Evolutionary conservation across 1,140 invertebrate species (phyloP).

Genomic region (Pararge aegeria): DNA sequence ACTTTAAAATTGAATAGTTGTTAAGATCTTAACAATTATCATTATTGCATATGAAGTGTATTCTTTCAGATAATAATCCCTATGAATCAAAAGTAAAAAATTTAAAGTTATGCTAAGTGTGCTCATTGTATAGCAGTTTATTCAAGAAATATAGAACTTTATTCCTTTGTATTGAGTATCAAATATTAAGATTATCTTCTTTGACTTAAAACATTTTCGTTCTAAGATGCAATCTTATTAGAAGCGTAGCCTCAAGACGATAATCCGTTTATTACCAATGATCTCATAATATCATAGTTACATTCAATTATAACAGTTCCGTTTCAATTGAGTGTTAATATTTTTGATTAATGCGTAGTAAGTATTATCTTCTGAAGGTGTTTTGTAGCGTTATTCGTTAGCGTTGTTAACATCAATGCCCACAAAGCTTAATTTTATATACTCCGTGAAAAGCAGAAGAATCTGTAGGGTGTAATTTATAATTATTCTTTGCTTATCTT

Average conservation of each 20-base stretch:
- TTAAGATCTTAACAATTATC: no score
- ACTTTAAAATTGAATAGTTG: no score
- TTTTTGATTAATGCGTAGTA: slow-evolving; percentile 41
- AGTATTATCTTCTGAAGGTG: slow-evolving; percentile 24
- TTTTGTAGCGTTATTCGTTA: slow-evolving; percentile 26
- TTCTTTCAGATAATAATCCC: no score
- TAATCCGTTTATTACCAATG: slow-evolving; percentile 58
- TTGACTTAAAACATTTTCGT: slow-evolving; percentile 11
- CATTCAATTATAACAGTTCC: slow-evolving; percentile 60
- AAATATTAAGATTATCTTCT: slow-evolving; percentile 4
- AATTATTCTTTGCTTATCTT: no score
- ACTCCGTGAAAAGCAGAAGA: no score
- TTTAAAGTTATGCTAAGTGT: not conserved
- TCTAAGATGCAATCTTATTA: slow-evolving; percentile 26
- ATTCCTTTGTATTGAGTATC: slow-evolving; percentile 7
- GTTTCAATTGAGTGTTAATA: slow-evolving; percentile 43
- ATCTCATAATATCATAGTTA: slow-evolving; percentile 52
- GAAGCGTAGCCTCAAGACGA: slow-evolving; percentile 26
- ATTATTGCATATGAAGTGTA: no score
- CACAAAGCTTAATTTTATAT: no score
- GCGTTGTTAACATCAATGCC: no score
- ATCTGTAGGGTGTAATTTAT: no score
- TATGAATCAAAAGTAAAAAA: not conserved
- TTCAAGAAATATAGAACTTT: not conserved
- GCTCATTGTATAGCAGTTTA: not conserved